A percentile compares a stretch with the other conserved stretches of the same genome.
phyloP scores from a whole-genome alignment of 2,888 invertebrate species.

The Tipula helvola region DNA sequence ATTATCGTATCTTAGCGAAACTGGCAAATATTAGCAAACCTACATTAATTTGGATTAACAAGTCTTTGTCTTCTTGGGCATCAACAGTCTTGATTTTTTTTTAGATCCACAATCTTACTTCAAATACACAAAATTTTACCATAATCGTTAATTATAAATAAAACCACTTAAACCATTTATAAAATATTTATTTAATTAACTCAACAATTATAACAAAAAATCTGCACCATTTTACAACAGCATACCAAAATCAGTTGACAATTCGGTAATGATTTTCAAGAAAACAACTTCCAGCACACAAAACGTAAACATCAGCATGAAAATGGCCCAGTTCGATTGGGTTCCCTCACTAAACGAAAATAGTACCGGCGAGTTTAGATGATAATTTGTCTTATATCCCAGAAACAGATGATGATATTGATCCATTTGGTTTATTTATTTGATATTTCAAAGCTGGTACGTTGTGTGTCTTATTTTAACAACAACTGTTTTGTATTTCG shows the following conservation, averaged over 20 bases:
- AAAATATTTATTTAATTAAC: not conserved
- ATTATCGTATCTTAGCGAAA: too few species aligned
- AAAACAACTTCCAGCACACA: not conserved
- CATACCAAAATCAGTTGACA: not conserved
- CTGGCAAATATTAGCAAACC: too few species aligned
- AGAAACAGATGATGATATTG: too few species aligned
- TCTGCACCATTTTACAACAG: not conserved
- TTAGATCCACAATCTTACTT: too few species aligned
- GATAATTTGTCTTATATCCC: not conserved
- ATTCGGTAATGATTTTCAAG: not conserved
- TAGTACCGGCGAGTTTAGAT: not conserved
- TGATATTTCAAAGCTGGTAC: too few species aligned
- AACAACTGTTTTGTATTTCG: not conserved
- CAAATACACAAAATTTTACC: not conserved
- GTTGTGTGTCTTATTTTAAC: not conserved
- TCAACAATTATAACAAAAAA: not conserved
- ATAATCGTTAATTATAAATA: too few species aligned
- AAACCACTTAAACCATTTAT: not conserved
- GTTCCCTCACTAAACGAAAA: not conserved
- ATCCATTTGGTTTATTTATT: too few species aligned
- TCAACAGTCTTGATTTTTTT: too few species aligned
- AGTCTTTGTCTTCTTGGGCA: too few species aligned
- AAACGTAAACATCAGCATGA: not conserved
- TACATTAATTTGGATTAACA: too few species aligned
- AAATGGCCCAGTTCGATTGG: not conserved